Conservation (phyloP, 1,140 invertebrate species). For the Pseudomyrmex cubaensis region DNA sequence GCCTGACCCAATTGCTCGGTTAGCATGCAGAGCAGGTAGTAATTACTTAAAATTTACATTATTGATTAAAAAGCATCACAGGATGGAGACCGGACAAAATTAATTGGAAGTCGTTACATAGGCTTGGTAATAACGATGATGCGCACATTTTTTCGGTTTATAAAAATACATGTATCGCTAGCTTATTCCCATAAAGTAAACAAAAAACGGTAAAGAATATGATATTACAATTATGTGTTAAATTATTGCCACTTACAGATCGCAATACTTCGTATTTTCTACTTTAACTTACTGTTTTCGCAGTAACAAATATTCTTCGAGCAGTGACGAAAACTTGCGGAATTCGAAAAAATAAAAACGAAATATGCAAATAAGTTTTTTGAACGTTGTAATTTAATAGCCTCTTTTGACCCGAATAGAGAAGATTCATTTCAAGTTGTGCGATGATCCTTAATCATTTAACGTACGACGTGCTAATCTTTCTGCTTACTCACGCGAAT, state of each 20-base stretch:
- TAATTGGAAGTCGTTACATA: slow-evolving; percentile 44
- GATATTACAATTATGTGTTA: neutral
- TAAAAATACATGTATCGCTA: slow-evolving; percentile 11
- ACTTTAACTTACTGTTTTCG: neutral
- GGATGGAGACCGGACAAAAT: slow-evolving; percentile 33
- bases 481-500: neutral
- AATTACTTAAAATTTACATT: slow-evolving; percentile 58
- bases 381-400: neutral
- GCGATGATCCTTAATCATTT: slow-evolving; percentile 30
- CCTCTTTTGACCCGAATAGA: neutral
- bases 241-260: neutral
- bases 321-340: neutral
- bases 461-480: slow-evolving; percentile 39
- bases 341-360: neutral
- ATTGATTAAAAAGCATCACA: slow-evolving; percentile 22
- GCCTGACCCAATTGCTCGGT: slow-evolving; percentile 32
- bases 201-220: neutral
- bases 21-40: slow-evolving; percentile 45
- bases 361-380: neutral
- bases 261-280: slow-evolving; percentile 1
- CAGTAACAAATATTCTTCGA: neutral
- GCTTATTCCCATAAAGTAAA: slow-evolving; percentile 18
- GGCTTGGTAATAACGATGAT: slow-evolving; percentile 29
- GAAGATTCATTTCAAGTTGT: neutral
- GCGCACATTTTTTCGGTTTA: neutral